Base-by-base conservation (phyloP, 2,888 invertebrate species). In the Sisyra terminalis region DNA sequence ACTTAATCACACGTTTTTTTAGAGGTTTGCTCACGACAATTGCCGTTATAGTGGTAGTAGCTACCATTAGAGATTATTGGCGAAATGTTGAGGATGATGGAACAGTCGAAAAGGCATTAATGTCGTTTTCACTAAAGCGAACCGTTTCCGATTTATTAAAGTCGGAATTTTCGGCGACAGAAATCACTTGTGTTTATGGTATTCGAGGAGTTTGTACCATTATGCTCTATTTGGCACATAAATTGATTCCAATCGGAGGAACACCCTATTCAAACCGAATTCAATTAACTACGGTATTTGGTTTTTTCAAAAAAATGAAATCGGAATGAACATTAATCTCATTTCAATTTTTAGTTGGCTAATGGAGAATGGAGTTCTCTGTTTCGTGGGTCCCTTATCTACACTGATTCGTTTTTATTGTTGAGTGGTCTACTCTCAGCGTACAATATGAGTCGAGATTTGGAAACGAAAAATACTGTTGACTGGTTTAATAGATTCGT, bases 161-260 rank as follows among this genome's bases (percentile, higher is more conserved):
- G 14, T 67, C 71, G 0, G 65, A 66, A 1, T 55, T 59, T 0
- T 55, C 60, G 2, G 68, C 67, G 18, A 62, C 63, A 35, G 73
- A 77, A 50, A 75, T 83, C 48, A 66, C 71, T 29, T 75, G 80
- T 54, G 70, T 84, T 46, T 78, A 85, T 50, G 76, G 84, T 3
- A 65, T 85, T 29, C 67, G 81, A 47, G 71, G 74, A n/a, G 51
- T 75, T 30, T 70, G 73, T 43, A 78, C 76, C 3, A 51, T 78
- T 2, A 68, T 73, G 46, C 59, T 81, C 44, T 70, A 79, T 49
- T 53, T 77, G 9, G 75, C 73, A 5, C 75, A 81, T 53, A 79
- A 79, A 59, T 70, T 76, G 50, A 63, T 79, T 46, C 72, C 75
- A 40, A 63, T 75, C 5, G 72, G 71, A 15, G 69, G 70, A 45